These are phyloP conservation scores for Drosophila putrida DNA, from an alignment of 2,888 invertebrate genomes.

Conservation along the genomic window DNA sequence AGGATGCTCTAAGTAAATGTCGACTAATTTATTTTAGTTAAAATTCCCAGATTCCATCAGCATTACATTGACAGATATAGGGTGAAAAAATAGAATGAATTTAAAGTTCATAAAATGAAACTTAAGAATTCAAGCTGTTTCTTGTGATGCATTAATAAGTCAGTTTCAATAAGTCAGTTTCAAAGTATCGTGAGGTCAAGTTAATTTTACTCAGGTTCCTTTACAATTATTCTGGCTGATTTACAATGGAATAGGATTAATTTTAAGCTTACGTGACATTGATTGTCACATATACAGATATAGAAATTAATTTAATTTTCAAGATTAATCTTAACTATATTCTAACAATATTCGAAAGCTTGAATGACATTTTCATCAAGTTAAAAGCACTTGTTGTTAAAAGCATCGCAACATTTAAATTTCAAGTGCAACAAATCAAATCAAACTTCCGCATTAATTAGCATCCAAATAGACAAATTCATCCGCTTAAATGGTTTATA, in stretches of 20 bases:
- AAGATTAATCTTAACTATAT: no score
- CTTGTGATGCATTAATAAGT: no score
- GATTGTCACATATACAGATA: no score
- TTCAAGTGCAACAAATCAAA: slow-evolving; percentile 49
- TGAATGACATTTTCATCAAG: neutral
- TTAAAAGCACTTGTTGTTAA: neutral
- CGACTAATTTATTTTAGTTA: neutral
- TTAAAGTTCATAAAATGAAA: neutral
- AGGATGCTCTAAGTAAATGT: slow-evolving; percentile 1
- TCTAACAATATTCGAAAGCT: neutral
- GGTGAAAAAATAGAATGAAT: neutral
- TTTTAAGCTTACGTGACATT: no score
- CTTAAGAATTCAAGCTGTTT: neutral
- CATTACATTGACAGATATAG: neutral
- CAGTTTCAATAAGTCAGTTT: no score
- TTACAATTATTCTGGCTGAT: no score
- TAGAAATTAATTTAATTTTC: no score
- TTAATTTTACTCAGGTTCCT: no score
- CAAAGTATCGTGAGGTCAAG: no score
- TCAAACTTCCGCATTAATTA: slow-evolving; percentile 67
- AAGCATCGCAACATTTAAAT: slow-evolving; percentile 8
- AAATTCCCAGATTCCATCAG: neutral
- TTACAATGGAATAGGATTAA: no score
- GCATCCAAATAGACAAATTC: slow-evolving; percentile 56
- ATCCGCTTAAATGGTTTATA: slow-evolving; percentile 41